Evolutionary conservation across 2,888 invertebrate genomes (phyloP).

Genomic region (Sphaerophoria taeniata): DNA sequence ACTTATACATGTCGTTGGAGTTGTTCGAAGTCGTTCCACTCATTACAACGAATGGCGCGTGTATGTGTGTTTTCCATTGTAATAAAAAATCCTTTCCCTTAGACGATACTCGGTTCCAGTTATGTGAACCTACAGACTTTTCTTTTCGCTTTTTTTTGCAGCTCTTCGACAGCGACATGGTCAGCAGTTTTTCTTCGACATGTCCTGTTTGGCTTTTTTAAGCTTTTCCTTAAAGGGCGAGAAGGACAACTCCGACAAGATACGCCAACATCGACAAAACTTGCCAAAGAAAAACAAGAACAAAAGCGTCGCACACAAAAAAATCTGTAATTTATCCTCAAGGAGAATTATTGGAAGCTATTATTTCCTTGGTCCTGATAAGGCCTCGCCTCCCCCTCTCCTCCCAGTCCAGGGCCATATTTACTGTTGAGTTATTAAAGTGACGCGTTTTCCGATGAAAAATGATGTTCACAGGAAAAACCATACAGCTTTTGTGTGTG

Average conservation of each 20-base stretch:
- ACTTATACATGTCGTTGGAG: conserved; percentile 56
- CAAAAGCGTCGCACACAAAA: background rate
- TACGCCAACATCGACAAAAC: background rate
- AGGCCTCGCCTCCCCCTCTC: conserved; percentile 22
- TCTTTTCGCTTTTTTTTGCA: conserved; percentile 11
- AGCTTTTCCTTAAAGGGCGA: conserved; percentile 2
- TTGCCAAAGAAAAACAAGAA: background rate
- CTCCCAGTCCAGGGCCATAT: conserved; percentile 47
- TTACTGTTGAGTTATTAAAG: conserved; percentile 69
- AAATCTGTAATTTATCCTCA: conserved; percentile 70
- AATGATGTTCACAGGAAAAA: conserved; percentile 64
- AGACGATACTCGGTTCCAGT: conserved; percentile 37
- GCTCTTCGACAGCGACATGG: conserved; percentile 25
- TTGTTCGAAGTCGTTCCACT: conserved; percentile 19
- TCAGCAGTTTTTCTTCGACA: conserved; percentile 62
- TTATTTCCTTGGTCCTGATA: conserved; percentile 62
- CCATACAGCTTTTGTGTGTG: conserved; percentile 31
- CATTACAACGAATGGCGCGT: conserved; percentile 43
- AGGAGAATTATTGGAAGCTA: conserved; percentile 68
- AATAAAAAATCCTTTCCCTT: conserved; percentile 59
- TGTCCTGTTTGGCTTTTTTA: conserved; percentile 31
- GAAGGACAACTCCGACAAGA: background rate
- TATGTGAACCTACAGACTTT: conserved; percentile 35
- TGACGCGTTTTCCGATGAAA: conserved; percentile 68
- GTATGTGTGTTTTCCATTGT: conserved; percentile 32